phyloP scores from a whole-genome alignment of 2,888 invertebrate genomes.

The Nephrotoma appendiculata region DNA sequence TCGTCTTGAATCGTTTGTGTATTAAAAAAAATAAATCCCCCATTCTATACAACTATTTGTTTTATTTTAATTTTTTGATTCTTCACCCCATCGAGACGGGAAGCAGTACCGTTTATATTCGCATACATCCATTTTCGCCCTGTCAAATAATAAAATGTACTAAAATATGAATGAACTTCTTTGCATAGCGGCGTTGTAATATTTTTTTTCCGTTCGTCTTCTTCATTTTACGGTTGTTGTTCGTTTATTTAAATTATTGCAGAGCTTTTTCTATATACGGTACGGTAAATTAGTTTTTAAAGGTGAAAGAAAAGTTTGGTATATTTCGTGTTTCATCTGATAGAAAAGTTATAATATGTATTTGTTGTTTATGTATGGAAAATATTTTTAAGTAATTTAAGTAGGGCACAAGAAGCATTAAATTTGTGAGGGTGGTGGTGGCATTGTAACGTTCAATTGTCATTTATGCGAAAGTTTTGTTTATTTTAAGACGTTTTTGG shows the following conservation, averaged over 20 bases:
- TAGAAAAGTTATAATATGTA: neutral
- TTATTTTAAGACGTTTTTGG: neutral
- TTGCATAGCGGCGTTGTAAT: neutral
- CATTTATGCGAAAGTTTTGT: neutral
- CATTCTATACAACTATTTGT: neutral
- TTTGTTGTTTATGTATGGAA: neutral
- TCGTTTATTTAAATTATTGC: neutral
- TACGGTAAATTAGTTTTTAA: neutral
- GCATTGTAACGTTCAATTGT: neutral
- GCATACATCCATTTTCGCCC: neutral
- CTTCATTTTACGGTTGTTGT: neutral
- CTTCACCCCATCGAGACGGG: neutral
- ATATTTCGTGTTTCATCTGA: neutral
- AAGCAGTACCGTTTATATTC: neutral
- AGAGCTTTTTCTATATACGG: neutral
- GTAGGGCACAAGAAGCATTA: neutral
- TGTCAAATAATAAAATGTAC: neutral
- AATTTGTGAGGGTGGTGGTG: neutral
- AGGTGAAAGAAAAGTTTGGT: neutral
- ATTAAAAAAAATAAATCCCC: neutral
- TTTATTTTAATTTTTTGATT: neutral
- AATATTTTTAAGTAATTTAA: neutral
- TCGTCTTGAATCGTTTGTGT: neutral
- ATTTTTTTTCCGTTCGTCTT: neutral
- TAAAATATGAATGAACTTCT: neutral